A percentile compares a stretch with the other conserved stretches of the same genome.
These are phyloP conservation scores for Caenorhabditis brenneri DNA, from an alignment of 1,140 invertebrate genomes.

Conservation along the genomic window DNA sequence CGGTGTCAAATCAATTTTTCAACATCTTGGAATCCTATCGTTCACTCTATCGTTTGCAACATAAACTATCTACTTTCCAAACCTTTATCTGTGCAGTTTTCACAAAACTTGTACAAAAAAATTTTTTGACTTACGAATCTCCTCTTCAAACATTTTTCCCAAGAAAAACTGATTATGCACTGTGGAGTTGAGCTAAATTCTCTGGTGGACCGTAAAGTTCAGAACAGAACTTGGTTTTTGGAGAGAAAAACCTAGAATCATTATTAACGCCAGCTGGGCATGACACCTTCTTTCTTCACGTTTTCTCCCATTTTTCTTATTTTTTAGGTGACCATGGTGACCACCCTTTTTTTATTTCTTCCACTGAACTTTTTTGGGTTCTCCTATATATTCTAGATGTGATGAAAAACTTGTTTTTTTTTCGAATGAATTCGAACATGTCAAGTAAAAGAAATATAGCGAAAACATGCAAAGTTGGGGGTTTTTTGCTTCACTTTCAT, in stretches of 20 bases:
- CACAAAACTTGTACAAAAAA: no score
- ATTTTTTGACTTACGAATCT: no score
- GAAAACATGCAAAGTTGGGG: neutral
- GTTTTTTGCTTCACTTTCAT: neutral
- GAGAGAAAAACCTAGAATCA: neutral
- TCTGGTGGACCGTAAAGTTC: conserved; percentile 14
- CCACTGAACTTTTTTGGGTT: neutral
- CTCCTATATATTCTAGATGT: neutral
- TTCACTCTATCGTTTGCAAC: no score
- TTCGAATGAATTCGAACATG: neutral
- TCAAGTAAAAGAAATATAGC: neutral
- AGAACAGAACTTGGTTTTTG: neutral
- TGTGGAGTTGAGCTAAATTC: neutral
- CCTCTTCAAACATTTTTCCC: no score
- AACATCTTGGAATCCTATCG: no score
- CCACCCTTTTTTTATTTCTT: neutral
- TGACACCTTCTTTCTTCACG: neutral
- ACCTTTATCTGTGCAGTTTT: no score
- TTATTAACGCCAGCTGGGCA: conserved; percentile 40
- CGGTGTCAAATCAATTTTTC: no score
- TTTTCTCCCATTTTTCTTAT: neutral
- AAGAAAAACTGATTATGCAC: neutral
- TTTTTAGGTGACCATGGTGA: conserved; percentile 24
- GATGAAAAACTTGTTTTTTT: conserved; percentile 17
- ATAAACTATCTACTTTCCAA: no score